Conservation (phyloP, 2,888 invertebrate genomes). For the Eupithecia vulgata region DNA sequence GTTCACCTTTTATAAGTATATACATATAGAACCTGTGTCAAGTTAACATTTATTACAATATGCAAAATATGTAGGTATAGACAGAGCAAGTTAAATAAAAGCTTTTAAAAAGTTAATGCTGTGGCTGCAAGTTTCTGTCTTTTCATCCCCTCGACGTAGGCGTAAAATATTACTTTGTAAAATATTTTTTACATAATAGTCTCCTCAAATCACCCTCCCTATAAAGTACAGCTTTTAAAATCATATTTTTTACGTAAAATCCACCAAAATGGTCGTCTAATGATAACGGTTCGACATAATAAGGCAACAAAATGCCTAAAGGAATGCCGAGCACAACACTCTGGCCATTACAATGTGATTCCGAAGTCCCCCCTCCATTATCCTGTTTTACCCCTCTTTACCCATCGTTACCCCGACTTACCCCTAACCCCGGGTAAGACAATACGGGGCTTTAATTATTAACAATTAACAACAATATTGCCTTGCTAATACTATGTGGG, state of each 20-base stretch:
- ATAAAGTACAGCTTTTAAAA: slow-evolving; percentile 9
- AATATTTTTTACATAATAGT: neutral
- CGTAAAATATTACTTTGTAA: neutral
- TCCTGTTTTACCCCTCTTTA: slow-evolving; percentile 12
- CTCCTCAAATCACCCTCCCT: neutral
- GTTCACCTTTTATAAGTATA: no score
- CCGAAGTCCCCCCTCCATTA: slow-evolving; percentile 25
- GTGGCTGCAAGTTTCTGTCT: neutral
- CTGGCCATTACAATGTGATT: slow-evolving; percentile 33
- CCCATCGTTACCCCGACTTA: slow-evolving; percentile 25
- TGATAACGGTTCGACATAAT: slow-evolving; percentile 24
- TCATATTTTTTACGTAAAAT: slow-evolving; percentile 20
- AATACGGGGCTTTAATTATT: slow-evolving; percentile 35
- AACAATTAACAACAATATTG: slow-evolving; percentile 37
- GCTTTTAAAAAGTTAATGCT: neutral
- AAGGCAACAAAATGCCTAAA: slow-evolving; percentile 23
- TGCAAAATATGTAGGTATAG: no score
- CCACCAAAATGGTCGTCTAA: slow-evolving; percentile 18
- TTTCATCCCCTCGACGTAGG: neutral
- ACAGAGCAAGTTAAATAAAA: no score
- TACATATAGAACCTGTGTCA: no score
- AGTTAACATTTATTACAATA: no score
- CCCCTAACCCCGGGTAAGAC: slow-evolving; percentile 28
- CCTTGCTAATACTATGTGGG: slow-evolving; percentile 29
- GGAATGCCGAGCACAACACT: slow-evolving; percentile 27